Conservation (phyloP, 1,140 invertebrate genomes). For the Halyomorpha halys region DNA sequence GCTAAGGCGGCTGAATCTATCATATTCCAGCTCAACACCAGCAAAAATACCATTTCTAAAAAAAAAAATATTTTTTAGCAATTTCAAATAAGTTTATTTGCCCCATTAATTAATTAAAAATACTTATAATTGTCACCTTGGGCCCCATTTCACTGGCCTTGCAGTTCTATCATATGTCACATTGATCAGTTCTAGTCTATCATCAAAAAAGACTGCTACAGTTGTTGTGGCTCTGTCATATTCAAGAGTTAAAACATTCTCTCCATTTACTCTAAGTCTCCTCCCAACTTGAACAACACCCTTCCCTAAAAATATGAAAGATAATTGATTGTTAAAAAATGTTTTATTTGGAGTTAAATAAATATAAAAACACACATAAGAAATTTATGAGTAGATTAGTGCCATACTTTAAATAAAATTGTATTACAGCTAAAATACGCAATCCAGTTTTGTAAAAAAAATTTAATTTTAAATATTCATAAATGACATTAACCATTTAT, state of each 20-base stretch:
- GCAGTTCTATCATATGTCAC: constrained; percentile 87
- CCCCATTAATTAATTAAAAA: not conserved
- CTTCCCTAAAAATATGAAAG: constrained; percentile 39
- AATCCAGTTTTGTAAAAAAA: too few relatives aligned
- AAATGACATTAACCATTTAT: too few relatives aligned
- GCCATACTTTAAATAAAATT: too few relatives aligned
- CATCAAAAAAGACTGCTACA: constrained; percentile 82
- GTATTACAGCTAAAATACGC: too few relatives aligned
- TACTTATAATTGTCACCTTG: constrained; percentile 41
- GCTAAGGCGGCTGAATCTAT: constrained; percentile 77
- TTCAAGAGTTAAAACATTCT: constrained; percentile 81
- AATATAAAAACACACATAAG: too few relatives aligned
- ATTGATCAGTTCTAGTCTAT: constrained; percentile 76
- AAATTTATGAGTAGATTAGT: too few relatives aligned
- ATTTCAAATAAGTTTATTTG: not conserved
- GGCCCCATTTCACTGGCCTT: constrained; percentile 77
- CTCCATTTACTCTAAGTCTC: constrained; percentile 78
- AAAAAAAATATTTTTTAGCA: constrained; percentile 11
- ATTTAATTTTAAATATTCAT: too few relatives aligned
- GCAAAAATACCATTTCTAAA: constrained; percentile 62
- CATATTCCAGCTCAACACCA: constrained; percentile 83
- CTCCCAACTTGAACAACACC: constrained; percentile 68
- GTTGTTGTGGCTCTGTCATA: constrained; percentile 83
- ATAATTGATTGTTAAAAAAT: not conserved
- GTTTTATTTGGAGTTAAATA: too few relatives aligned